These are phyloP conservation scores for Halcyon smyrnensis DNA, from an alignment of 2,797 vertebrate species.

Conservation along the genomic window DNA sequence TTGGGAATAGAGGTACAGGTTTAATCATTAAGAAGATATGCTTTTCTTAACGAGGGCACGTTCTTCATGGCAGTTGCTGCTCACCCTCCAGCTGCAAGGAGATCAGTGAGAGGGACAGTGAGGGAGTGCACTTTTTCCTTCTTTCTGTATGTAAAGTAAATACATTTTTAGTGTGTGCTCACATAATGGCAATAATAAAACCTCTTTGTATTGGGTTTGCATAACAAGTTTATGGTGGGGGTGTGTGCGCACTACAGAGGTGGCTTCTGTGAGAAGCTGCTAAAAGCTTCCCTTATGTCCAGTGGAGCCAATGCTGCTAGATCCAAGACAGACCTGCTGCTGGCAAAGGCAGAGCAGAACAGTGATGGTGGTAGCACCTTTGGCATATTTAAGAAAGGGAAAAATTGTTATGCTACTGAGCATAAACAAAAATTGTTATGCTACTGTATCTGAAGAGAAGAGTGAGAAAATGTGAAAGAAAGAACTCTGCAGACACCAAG, in stretches of 20 bases:
- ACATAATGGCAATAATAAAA: neutral
- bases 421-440: neutral
- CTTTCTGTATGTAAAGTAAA: neutral
- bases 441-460: neutral
- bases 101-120: neutral
- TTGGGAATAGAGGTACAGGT: neutral
- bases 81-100: neutral
- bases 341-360: neutral
- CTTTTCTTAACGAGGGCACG: neutral
- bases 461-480: neutral
- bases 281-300: neutral
- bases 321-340: neutral
- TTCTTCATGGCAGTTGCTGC: neutral
- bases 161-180: neutral
- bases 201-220: neutral
- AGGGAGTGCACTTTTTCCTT: neutral
- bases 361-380: too few relatives aligned
- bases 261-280: neutral
- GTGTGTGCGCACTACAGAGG: too few relatives aligned
- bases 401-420: neutral
- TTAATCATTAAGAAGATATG: neutral
- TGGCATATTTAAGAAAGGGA: too few relatives aligned
- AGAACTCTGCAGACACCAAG: too few relatives aligned
- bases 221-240: too few relatives aligned
- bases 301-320: neutral